Percentiles rank a stretch among this genome's conserved stretches.
These are phyloP conservation scores for Phthorimaea operculella DNA, from an alignment of 1,140 invertebrate species.

Conservation along the genomic window DNA sequence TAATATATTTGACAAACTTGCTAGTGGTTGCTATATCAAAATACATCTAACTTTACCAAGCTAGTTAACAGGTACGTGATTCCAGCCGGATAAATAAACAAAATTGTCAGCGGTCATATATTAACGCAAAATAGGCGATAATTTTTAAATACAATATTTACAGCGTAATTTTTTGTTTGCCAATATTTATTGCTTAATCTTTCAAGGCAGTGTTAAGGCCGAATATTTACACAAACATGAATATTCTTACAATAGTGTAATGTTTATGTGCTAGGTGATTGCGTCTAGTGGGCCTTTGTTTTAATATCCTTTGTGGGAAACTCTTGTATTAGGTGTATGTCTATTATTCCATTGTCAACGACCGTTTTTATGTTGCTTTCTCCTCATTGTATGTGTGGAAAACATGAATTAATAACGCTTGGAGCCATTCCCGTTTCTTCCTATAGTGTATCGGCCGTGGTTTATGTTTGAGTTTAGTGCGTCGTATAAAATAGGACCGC, in stretches of 20 bases:
- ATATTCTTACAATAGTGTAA: not conserved
- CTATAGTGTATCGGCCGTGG: not conserved
- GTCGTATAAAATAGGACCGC: not conserved
- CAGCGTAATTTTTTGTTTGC: too few species aligned
- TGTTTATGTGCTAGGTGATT: not conserved
- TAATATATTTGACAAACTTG: too few species aligned
- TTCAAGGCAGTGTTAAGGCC: not conserved
- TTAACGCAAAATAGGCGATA: too few species aligned
- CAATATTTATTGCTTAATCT: too few species aligned
- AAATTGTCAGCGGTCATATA: too few species aligned
- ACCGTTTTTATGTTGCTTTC: conserved; percentile 16
- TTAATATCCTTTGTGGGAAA: conserved; percentile 16
- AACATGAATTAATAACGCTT: not conserved
- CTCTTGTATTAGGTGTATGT: conserved; percentile 9
- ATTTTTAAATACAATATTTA: too few species aligned
- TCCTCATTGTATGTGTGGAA: not conserved
- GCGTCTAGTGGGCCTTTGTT: conserved; percentile 11
- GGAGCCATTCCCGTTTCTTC: not conserved
- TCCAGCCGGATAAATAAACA: too few species aligned
- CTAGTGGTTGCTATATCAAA: too few species aligned
- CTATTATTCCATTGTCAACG: conserved; percentile 14
- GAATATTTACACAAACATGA: too few species aligned
- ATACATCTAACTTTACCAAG: too few species aligned
- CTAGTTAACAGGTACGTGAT: too few species aligned
- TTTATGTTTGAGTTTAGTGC: not conserved